Percentiles rank a stretch among this genome's conserved stretches.
These are phyloP conservation scores for Saccopteryx leptura DNA, from an alignment of 2,113 vertebrate species.

Conservation along the genomic window DNA sequence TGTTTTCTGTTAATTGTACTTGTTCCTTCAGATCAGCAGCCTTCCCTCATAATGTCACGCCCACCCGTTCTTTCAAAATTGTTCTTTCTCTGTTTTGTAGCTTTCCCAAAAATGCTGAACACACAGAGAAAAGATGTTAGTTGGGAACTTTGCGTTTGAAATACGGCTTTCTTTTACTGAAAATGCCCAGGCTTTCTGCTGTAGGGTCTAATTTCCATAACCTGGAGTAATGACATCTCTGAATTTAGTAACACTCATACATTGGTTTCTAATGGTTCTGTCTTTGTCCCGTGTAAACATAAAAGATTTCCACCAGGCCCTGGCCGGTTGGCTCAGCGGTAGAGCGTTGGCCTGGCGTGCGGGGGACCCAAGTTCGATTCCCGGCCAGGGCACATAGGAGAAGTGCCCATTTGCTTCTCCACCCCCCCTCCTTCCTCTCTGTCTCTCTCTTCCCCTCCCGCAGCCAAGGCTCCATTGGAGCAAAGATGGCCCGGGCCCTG, in stretches of 20 bases:
- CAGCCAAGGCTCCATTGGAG: too few species aligned
- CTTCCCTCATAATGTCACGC: conserved; percentile 50
- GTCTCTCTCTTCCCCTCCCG: too few species aligned
- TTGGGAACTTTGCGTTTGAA: conserved; percentile 65
- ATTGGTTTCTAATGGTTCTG: neutral
- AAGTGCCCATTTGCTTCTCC: too few species aligned
- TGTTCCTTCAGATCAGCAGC: conserved; percentile 57
- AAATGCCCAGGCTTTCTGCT: conserved; percentile 21
- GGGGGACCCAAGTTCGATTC: too few species aligned
- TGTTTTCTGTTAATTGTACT: conserved; percentile 68
- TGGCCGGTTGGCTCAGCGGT: too few species aligned
- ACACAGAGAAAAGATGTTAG: conserved; percentile 53
- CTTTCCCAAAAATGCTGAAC: conserved; percentile 80
- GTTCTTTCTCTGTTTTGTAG: conserved; percentile 71
- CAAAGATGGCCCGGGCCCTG: too few species aligned
- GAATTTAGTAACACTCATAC: neutral
- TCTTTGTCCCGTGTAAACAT: neutral
- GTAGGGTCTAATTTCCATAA: neutral
- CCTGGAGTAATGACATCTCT: neutral
- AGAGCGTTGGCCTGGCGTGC: too few species aligned
- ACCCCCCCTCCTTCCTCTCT: too few species aligned
- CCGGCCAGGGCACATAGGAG: too few species aligned
- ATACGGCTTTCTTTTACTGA: neutral
- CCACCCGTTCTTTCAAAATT: conserved; percentile 73
- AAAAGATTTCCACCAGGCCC: neutral